Base-by-base conservation (phyloP, 2,113 vertebrate genomes). In the Vireo altiloquus region DNA sequence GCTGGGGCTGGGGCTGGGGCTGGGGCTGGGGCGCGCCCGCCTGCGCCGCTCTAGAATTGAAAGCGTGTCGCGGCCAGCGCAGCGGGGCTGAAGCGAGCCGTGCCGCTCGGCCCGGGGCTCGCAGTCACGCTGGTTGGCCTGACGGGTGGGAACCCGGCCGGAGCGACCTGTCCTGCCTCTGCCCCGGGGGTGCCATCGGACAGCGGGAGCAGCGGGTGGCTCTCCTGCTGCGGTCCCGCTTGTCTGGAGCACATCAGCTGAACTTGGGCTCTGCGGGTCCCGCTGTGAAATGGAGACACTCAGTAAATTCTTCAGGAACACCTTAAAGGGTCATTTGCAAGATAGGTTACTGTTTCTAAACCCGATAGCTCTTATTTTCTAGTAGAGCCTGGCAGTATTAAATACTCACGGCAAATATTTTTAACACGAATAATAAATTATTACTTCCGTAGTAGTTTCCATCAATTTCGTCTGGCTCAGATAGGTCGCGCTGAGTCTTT, bases 211-310 rank as follows among this genome's bases (percentile, higher is more conserved):
- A 1, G 6, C 7, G 17, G 14, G 14, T 1, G 4, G 6, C 30
- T 12, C 1, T 49, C 7, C 10, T 4, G 18, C 1, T 5, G 24
- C 3, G 18, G 23, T 10, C 17, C 10, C 13, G 1, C 22, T 2
- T 14, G 5, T 13, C 23, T 9, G 5, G 2, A 2, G 13, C 6
- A 0, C 54, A 0, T 8, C 47, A 2, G 31, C 53, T 28, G 18
- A 13, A 12, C 9, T 10, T 0, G 27, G 46, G 50, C 46, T 72
- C 64, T 12, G 21, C 1, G 7, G 42, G 65, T 10, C 40, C 23
- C 13, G 0, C n/a, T 23, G 14, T 8, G 35, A 39, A 17, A 10
- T 2, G 30, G 19, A 11, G 10, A 11, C 3, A 1, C 16, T 24
- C 27, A 1, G 1, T 16, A 17, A 24, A 20, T 21, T 8, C 9